Evolutionary conservation across 2,797 vertebrate genomes (phyloP).

Genomic region (Enoplosus armatus): DNA sequence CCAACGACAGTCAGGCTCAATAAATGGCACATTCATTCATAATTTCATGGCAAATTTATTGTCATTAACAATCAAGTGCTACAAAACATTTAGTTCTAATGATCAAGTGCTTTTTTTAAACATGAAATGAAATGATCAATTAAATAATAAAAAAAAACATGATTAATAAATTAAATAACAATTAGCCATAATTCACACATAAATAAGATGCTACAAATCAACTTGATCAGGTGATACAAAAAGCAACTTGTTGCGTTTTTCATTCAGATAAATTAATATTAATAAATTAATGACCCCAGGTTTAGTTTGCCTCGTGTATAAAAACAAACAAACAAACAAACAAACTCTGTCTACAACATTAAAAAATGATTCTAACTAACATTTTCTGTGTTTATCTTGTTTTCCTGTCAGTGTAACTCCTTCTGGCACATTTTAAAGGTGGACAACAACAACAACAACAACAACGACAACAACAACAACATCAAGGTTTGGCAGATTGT

Average conservation of each 20-base stretch:
- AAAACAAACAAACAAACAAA: neutral
- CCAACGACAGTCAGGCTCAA: neutral
- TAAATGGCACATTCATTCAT: neutral
- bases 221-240: neutral
- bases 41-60: slow-evolving; percentile 40
- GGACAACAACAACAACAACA: too few relatives aligned
- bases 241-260: neutral
- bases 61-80: slow-evolving; percentile 14
- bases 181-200: neutral
- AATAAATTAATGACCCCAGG: neutral
- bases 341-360: too few relatives aligned
- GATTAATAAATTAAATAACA: slow-evolving; percentile 15
- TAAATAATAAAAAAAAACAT: slow-evolving; percentile 27
- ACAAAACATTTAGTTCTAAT: slow-evolving; percentile 21
- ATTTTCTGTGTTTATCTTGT: neutral
- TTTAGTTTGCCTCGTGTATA: neutral
- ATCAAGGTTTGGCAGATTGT: neutral
- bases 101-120: slow-evolving; percentile 37
- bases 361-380: neutral
- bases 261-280: neutral
- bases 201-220: neutral
- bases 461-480: too few relatives aligned
- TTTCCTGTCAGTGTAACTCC: neutral
- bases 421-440: neutral
- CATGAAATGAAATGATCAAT: slow-evolving; percentile 14